Conservation (phyloP, 2,113 vertebrate genomes). For the Prolemur simus region DNA sequence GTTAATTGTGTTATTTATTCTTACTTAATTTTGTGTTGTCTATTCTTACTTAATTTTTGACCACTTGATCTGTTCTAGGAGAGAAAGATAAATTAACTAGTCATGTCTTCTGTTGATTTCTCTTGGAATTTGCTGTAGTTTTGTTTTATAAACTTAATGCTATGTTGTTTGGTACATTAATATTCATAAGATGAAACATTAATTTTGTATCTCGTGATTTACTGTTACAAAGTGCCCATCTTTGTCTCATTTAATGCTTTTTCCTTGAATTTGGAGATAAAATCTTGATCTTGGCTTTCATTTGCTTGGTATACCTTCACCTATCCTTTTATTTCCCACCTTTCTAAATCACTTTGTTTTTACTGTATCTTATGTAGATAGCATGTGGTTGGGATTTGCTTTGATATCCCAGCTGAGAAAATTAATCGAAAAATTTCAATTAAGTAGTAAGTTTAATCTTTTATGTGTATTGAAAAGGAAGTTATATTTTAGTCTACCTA, state of each 20-base stretch:
- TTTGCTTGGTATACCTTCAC: background rate
- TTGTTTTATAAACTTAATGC: background rate
- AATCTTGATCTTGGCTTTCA: background rate
- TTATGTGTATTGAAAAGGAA: background rate
- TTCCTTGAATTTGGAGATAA: background rate
- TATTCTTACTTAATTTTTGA: background rate
- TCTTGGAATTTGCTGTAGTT: conserved; percentile 7
- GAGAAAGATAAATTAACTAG: background rate
- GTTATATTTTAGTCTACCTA: background rate
- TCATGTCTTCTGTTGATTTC: background rate
- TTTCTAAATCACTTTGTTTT: background rate
- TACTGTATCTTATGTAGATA: background rate
- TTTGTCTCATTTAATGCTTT: conserved; percentile 31
- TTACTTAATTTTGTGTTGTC: conserved; percentile 20
- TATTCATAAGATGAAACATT: background rate
- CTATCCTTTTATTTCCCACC: background rate
- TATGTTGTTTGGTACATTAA: background rate
- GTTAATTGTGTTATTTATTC: background rate
- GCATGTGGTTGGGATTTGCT: background rate
- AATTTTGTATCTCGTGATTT: background rate
- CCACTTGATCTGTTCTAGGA: background rate
- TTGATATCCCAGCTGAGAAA: background rate
- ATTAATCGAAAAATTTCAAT: background rate
- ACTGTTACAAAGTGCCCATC: background rate
- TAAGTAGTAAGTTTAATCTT: background rate